Evolutionary conservation across 2,888 invertebrate genomes (phyloP).

Genomic region (Caenorhabditis sp.): DNA sequence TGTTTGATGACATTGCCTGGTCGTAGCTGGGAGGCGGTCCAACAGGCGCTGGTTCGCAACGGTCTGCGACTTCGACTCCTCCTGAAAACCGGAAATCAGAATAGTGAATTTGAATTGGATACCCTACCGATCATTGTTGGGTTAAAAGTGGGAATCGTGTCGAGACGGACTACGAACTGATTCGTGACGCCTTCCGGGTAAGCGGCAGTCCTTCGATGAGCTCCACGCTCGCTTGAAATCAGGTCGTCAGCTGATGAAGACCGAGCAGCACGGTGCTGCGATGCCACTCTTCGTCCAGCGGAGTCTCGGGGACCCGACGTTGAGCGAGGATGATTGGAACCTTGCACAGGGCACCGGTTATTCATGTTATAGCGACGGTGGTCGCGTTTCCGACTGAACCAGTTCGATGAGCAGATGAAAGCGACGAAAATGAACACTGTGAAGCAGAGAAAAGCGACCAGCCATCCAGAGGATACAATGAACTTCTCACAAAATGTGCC

Average conservation of each 20-base stretch:
- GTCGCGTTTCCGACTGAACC: constrained; percentile 36
- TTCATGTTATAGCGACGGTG: constrained; percentile 8
- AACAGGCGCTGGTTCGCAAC: constrained; percentile 16
- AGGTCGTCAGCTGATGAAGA: constrained; percentile 49
- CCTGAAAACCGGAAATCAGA: constrained; percentile 40
- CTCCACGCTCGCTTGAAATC: constrained; percentile 48
- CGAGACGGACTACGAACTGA: constrained; percentile 72
- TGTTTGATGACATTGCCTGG: constrained; percentile 67
- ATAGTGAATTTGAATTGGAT: too few relatives aligned
- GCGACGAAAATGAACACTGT: constrained; percentile 26
- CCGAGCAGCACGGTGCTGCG: constrained; percentile 2
- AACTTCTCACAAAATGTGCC: constrained; percentile 65
- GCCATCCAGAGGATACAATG: constrained; percentile 20
- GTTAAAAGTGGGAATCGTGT: constrained; percentile 75
- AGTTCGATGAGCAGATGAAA: constrained; percentile 51
- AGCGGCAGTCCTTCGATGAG: constrained; percentile 47
- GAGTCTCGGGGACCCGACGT: constrained; percentile 2
- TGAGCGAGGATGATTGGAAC: background rate
- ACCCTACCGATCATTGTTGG: constrained; percentile 71
- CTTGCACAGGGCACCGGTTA: background rate
- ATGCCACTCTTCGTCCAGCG: background rate
- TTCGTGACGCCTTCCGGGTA: constrained; percentile 55
- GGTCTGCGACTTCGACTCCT: constrained; percentile 57
- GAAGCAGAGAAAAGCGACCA: constrained; percentile 9
- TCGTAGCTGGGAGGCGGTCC: constrained; percentile 78